Base-by-base conservation (phyloP, 2,113 vertebrate genomes). In the Crotalus horridus region DNA sequence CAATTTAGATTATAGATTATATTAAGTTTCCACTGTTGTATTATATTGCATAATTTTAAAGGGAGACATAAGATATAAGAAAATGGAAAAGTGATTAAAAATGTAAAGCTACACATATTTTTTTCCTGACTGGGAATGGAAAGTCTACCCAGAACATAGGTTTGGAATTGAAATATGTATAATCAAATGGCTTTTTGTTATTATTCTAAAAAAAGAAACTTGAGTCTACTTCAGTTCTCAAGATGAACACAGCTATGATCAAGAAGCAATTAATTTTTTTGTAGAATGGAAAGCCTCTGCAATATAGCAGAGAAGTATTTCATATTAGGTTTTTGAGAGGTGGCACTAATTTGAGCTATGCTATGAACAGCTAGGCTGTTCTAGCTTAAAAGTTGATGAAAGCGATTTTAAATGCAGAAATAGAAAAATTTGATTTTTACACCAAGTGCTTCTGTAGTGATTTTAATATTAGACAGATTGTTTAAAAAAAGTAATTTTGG, bases 341-440 rank as follows among this genome's bases (percentile, higher is more conserved):
- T 90, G 74, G 89, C 26, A 56, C 43, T 93, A 93, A 93, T 90
- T 93, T 93, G 74, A 90, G 33, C 88, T 93, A 90, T 53, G 89
- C 69, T 39, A 29, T 85, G 55, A 93, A 39, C 33, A 90, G 23
- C 85, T 39, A 53, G 88, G 9, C 29, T 90, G 59, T 64, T 61
- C 20, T 17, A 24, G 86, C 33, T n/a, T 86, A 86, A 56, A 85
- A 39, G 29, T 26, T 61, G 46, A 26, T 48, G n/a, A 86, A 61
- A 48, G 86, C 29, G 6, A 33, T 53, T 89, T 89, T 85, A 93
- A 85, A 89, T 24, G 24, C 59, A 85, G 46, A 46, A n/a, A 26
- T n/a, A 89, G 20, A 56, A 86, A 90, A 90, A 53, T 61, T 26
- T 53, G n/a, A 56, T 33, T 90, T 90, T 86, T 53, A 15, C 39